phyloP scores from a whole-genome alignment of 2,113 vertebrate genomes.

The rabbit (Oryctolagus cuniculus) region DNA sequence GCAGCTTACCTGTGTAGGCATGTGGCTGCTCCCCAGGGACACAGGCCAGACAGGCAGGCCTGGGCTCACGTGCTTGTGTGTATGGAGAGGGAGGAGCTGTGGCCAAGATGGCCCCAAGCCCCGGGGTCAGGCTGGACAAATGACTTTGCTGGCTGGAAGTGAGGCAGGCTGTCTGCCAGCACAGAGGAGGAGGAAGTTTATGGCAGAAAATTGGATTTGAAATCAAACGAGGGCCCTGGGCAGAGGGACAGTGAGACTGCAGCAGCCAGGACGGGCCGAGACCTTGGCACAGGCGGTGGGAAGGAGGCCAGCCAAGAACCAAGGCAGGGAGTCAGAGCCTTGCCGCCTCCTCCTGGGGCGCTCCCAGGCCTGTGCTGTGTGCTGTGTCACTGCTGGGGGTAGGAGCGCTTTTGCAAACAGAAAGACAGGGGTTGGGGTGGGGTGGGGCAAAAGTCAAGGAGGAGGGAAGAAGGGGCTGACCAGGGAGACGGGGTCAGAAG shows the following conservation, averaged over 20 bases:
- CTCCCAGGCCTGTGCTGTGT: not conserved
- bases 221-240: constrained; percentile 58
- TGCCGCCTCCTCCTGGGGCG: not conserved
- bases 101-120: not conserved
- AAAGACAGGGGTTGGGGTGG: accelerated
- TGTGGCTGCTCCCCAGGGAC: not conserved
- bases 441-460: not conserved
- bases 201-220: constrained; percentile 75
- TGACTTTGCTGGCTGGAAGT: constrained; percentile 60
- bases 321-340: not conserved
- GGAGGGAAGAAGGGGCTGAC: no score
- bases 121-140: constrained; percentile 60
- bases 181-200: constrained; percentile 66
- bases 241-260: not conserved
- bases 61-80: accelerated
- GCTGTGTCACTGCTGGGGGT: not conserved
- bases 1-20: not conserved
- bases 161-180: not conserved
- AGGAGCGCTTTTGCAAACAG: not conserved
- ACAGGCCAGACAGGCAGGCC: not conserved
- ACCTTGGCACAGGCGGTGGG: not conserved
- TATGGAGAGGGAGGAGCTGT: not conserved
- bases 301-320: not conserved
- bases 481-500: accelerated
- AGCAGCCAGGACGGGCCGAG: not conserved